phyloP scores from a whole-genome alignment of 2,797 vertebrate species.

The Megaceryle alcyon region DNA sequence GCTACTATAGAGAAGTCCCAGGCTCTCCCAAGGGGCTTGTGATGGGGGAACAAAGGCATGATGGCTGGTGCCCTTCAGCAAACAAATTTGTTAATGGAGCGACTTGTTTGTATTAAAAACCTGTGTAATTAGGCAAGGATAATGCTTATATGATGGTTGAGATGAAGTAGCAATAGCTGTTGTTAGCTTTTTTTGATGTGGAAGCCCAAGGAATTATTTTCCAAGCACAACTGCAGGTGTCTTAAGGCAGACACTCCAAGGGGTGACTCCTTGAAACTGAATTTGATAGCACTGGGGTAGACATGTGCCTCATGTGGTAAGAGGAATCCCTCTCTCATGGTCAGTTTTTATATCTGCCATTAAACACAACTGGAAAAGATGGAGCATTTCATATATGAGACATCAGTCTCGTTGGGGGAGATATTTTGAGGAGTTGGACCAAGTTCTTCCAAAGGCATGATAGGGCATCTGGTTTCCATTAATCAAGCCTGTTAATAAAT shows the following conservation, averaged over 20 bases:
- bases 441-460: neutral
- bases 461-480: neutral
- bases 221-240: accelerated
- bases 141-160: neutral
- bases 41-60: accelerated
- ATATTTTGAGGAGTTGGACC: neutral
- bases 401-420: neutral
- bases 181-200: neutral
- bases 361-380: neutral
- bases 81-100: neutral
- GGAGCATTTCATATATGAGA: accelerated
- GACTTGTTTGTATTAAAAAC: neutral
- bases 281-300: neutral
- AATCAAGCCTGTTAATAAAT: neutral
- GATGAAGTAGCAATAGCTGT: neutral
- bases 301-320: accelerated
- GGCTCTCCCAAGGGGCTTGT: accelerated
- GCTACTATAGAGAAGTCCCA: neutral
- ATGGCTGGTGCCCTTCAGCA: neutral
- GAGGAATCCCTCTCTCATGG: accelerated
- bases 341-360: neutral
- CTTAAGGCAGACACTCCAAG: neutral
- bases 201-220: neutral
- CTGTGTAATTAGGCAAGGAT: neutral
- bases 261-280: neutral